Percentiles rank a stretch among this genome's conserved stretches.
Conservation (phyloP, 2,888 invertebrate species). For the Tridacna gigas region DNA sequence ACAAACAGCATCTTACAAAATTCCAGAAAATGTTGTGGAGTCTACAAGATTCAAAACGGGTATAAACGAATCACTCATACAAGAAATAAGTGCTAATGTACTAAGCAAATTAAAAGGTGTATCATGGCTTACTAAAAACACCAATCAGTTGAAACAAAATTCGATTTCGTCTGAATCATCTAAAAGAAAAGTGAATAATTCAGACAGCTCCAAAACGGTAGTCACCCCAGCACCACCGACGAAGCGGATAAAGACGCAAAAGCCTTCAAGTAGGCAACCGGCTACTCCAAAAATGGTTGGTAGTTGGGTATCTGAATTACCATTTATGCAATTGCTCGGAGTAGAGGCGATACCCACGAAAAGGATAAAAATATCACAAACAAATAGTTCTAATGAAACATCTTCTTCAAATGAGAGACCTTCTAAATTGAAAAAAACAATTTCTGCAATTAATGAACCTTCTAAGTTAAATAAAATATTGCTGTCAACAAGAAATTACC, state of each 20-base stretch:
- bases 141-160: not conserved
- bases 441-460: too few relatives aligned
- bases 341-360: conserved; percentile 2
- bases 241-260: not conserved
- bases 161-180: not conserved
- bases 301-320: conserved; percentile 18
- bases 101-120: conserved; percentile 4
- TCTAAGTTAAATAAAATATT: too few relatives aligned
- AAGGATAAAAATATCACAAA: not conserved
- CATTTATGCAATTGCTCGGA: conserved; percentile 11
- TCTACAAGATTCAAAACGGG: not conserved
- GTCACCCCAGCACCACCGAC: not conserved
- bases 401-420: too few relatives aligned
- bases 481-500: too few relatives aligned
- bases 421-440: too few relatives aligned
- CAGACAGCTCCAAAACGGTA: not conserved
- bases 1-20: not conserved
- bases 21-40: not conserved
- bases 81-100: conserved; percentile 17
- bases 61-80: not conserved
- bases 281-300: conserved; percentile 2
- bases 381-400: too few relatives aligned
- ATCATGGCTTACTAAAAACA: conserved; percentile 7
- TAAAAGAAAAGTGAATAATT: not conserved
- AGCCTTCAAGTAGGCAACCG: not conserved